A percentile compares a stretch with the other conserved stretches of the same genome.
Evolutionary conservation across 1,140 invertebrate genomes (phyloP).

Genomic region (Conus ventricosus): DNA sequence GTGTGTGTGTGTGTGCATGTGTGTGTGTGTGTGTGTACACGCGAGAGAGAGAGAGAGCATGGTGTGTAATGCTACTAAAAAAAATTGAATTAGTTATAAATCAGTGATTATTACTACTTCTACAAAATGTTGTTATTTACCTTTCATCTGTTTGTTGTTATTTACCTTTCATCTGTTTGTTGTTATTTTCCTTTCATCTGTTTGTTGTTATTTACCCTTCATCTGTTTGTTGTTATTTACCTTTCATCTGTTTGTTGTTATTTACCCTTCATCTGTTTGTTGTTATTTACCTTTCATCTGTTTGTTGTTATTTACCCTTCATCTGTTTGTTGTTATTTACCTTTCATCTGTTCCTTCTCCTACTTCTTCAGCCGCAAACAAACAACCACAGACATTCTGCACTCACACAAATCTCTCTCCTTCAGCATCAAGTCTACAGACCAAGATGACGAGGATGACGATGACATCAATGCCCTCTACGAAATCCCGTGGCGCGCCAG

Average conservation of each 20-base stretch:
- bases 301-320: neutral
- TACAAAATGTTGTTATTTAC: neutral
- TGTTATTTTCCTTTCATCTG: neutral
- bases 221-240: neutral
- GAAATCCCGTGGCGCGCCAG: conserved; percentile 49
- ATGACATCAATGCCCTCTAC: conserved; percentile 49
- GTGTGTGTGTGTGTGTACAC: too few relatives aligned
- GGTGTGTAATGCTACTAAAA: too few relatives aligned
- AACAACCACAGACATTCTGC: too few relatives aligned
- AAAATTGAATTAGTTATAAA: neutral
- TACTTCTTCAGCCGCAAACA: neutral
- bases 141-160: neutral
- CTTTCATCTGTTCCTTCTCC: neutral
- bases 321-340: neutral
- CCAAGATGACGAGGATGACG: conserved; percentile 37
- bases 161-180: neutral
- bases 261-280: neutral
- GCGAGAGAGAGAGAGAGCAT: too few relatives aligned
- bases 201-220: neutral
- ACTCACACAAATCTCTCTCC: neutral
- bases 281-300: neutral
- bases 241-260: neutral
- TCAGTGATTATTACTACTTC: neutral
- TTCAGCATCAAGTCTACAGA: conserved; percentile 10
- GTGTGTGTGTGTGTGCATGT: too few relatives aligned